phyloP scores from a whole-genome alignment of 2,888 invertebrate species.

The Nasonovia ribisnigri region DNA sequence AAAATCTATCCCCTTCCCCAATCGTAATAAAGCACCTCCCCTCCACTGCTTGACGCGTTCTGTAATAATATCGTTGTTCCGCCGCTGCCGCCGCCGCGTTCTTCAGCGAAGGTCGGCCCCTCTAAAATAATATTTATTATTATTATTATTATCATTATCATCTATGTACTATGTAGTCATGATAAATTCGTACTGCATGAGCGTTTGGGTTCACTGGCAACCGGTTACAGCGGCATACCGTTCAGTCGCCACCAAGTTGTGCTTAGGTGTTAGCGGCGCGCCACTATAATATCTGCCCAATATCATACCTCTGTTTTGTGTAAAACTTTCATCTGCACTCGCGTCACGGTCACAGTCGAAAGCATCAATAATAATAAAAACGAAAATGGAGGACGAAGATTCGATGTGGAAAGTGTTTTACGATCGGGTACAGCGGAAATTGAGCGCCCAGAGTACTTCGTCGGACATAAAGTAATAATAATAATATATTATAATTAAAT shows the following conservation, averaged over 20 bases:
- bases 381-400: constrained; percentile 28
- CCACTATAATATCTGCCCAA: background rate
- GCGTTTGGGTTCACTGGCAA: background rate
- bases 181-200: background rate
- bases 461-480: constrained; percentile 45
- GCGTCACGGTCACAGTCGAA: background rate
- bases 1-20: background rate
- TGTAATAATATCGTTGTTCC: background rate
- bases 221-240: background rate
- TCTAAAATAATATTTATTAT: background rate
- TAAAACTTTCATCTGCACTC: background rate
- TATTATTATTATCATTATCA: background rate
- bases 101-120: background rate
- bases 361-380: background rate
- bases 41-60: background rate
- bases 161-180: background rate
- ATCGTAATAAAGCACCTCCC: background rate
- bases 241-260: background rate
- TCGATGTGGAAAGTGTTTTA: constrained; percentile 58
- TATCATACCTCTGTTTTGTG: background rate
- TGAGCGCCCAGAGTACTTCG: background rate
- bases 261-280: background rate
- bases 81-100: background rate
- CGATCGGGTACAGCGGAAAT: constrained; percentile 48
- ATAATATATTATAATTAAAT: background rate